Conservation (phyloP, 1,140 invertebrate genomes). For the Ylistrum balloti region DNA sequence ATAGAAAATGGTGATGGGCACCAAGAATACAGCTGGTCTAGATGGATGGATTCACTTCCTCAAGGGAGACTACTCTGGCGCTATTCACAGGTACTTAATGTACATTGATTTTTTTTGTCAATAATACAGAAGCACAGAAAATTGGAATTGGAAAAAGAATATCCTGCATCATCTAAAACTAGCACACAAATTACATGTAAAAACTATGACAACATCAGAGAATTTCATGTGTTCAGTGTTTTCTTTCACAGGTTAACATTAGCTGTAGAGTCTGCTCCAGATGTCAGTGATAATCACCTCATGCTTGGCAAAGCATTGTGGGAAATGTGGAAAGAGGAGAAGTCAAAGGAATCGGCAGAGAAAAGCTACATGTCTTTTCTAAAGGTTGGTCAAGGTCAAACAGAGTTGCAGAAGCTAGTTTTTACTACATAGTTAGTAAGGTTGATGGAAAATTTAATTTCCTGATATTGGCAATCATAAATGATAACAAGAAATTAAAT, state of each 20-base stretch:
- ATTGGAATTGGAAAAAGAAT: too few species aligned
- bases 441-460: too few species aligned
- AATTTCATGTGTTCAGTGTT: too few species aligned
- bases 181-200: too few species aligned
- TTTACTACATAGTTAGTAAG: too few species aligned
- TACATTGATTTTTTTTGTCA: too few species aligned
- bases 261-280: slow-evolving; percentile 61
- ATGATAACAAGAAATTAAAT: too few species aligned
- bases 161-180: too few species aligned
- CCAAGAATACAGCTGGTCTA: neutral
- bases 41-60: slow-evolving; percentile 53
- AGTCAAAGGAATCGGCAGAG: slow-evolving; percentile 56
- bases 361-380: slow-evolving; percentile 67
- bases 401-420: too few species aligned
- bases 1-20: neutral
- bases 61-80: slow-evolving; percentile 45
- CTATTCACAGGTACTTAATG: slow-evolving; percentile 49
- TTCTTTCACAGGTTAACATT: slow-evolving; percentile 61
- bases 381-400: slow-evolving; percentile 56
- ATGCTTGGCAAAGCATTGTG: slow-evolving; percentile 87
- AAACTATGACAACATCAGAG: too few species aligned
- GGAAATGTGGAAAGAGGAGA: slow-evolving; percentile 83
- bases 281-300: slow-evolving; percentile 58
- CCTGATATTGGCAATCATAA: too few species aligned
- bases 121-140: neutral